Base-by-base conservation (phyloP, 2,113 vertebrate genomes). In the Regulus satrapa region DNA sequence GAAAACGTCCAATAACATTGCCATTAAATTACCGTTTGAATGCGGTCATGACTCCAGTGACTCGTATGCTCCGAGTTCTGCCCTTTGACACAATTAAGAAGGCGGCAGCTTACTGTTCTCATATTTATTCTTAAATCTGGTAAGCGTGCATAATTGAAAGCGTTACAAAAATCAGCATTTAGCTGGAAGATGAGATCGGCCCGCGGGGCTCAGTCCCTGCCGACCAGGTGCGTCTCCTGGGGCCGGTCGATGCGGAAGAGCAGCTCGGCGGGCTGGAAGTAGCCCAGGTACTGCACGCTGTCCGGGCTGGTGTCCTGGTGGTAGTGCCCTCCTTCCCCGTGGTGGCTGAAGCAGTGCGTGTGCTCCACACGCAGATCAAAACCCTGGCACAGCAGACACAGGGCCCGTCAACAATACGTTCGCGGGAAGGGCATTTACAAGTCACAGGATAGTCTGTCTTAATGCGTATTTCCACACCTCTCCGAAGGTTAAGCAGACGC, bases 321-420 rank as follows among this genome's bases (percentile, higher is more conserved):
- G 98, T 99, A 99, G 96, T 99, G 99, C 3, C 99, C 99, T 8
- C 99, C 99, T 95, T 99, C 98, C 48, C 99, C 99, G 2, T 99
- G 99, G 55, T 98, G 98, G 96, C 99, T 99, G 95, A 99, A 99
- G 31, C 98, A 98, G 87, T 99, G 99, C 1, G 99, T 99, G 94
- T 99, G 99, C 93, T 99, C 99, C 91, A 99, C 54, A 0, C 99
- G 98, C 73, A 99, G 96, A 48, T 99, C 99, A 45, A 99, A 98
- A n/a, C 99, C 99, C 99, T 99, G 94, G 6, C 43, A 59, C 55
- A n/a, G n/a, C 26, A 34, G 29, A 88, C n/a, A 95, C 54, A 88
- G 12, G 12, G 10, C 15, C 32, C 1, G 0, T 86, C 26, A 95
- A 6, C 26, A 31, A 15, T 0, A 0, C 0, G 0, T 17, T 46